A percentile compares a stretch with the other conserved stretches of the same genome.
Conservation (phyloP, 1,140 invertebrate species). For the Halictus rubicundus region DNA sequence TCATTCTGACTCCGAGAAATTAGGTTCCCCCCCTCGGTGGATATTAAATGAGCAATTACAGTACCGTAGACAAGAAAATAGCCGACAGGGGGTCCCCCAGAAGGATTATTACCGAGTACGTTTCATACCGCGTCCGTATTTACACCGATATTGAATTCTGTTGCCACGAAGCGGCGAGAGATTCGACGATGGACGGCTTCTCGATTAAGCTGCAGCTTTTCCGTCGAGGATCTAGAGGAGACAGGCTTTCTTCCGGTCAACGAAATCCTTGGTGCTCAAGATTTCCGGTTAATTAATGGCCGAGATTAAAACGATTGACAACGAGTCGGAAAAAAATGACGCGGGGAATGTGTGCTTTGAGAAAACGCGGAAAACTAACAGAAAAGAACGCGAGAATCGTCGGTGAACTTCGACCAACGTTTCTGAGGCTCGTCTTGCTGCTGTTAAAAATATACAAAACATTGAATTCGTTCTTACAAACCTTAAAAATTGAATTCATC, state of each 20-base stretch:
- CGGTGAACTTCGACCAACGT: too few relatives aligned
- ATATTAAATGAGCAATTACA: slow-evolving; percentile 60
- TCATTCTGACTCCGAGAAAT: slow-evolving; percentile 32
- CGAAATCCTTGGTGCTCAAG: slow-evolving; percentile 9
- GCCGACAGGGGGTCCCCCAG: not conserved
- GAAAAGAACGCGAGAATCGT: too few relatives aligned
- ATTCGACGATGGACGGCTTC: not conserved
- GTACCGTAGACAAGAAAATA: slow-evolving; percentile 11
- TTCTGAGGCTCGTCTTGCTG: too few relatives aligned
- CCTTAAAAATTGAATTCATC: too few relatives aligned
- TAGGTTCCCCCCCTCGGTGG: slow-evolving; percentile 16
- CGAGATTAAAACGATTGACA: not conserved
- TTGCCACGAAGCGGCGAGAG: slow-evolving; percentile 27
- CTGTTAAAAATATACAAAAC: too few relatives aligned
- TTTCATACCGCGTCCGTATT: slow-evolving; percentile 12
- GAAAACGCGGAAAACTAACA: too few relatives aligned
- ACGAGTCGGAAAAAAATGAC: not conserved
- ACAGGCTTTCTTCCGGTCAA: not conserved
- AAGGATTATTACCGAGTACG: slow-evolving; percentile 48
- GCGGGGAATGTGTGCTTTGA: not conserved
- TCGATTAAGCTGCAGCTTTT: not conserved
- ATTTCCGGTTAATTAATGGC: slow-evolving; percentile 49
- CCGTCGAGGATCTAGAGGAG: too few relatives aligned
- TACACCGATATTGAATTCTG: slow-evolving; percentile 53
- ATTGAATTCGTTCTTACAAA: too few relatives aligned